These are phyloP conservation scores for Tipula lateralis DNA, from an alignment of 2,888 invertebrate species.

Conservation along the genomic window DNA sequence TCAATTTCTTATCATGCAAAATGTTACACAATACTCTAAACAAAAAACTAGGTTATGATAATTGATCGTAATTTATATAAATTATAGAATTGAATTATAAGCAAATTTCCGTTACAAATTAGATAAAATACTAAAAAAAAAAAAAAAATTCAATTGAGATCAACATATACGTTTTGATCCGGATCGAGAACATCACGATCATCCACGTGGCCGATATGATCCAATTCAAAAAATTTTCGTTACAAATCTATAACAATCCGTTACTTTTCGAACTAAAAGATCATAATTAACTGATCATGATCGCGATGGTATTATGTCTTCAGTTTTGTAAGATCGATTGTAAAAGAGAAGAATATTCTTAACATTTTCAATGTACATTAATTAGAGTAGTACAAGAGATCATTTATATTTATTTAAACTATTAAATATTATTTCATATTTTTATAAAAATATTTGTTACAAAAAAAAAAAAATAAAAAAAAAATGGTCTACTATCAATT, in stretches of 20 bases:
- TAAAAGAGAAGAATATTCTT: neutral
- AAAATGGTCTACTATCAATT: neutral
- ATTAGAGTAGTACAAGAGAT: neutral
- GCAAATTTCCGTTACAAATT: neutral
- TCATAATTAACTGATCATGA: neutral
- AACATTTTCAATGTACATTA: neutral
- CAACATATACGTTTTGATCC: neutral
- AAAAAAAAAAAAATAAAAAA: neutral
- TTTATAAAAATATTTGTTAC: neutral
- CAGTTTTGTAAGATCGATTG: neutral
- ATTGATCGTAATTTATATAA: neutral
- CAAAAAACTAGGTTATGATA: neutral
- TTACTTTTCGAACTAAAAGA: neutral
- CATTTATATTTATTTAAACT: neutral
- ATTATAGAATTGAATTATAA: neutral
- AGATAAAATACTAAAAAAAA: neutral
- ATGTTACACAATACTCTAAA: neutral
- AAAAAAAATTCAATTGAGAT: neutral
- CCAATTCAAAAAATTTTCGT: neutral
- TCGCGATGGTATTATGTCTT: neutral
- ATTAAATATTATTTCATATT: neutral
- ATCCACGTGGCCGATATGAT: neutral
- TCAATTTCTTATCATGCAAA: neutral
- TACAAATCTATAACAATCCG: neutral
- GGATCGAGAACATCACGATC: neutral